Conservation (phyloP, 2,113 vertebrate genomes). For the Solea solea region DNA sequence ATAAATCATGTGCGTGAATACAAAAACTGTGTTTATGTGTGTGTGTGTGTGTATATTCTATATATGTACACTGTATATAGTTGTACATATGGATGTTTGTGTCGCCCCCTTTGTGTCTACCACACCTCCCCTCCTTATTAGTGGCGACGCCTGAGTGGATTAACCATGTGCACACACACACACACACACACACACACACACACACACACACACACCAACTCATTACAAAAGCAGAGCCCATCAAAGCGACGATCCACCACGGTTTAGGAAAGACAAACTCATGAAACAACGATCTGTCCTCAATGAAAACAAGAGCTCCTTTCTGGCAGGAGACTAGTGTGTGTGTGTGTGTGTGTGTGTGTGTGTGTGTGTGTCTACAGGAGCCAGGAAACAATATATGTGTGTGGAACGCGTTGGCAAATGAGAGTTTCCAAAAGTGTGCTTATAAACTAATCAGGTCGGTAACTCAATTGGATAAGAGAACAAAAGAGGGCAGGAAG, state of each 20-base stretch:
- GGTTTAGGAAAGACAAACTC: conserved; percentile 66
- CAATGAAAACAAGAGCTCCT: conserved; percentile 62
- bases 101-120: conserved; percentile 53
- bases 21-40: background rate
- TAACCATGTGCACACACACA: conserved; percentile 45
- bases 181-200: conserved; percentile 9
- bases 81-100: conserved; percentile 38
- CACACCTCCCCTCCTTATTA: conserved; percentile 72
- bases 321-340: conserved; percentile 30
- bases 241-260: conserved; percentile 60
- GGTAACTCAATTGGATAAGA: conserved; percentile 12
- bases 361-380: background rate
- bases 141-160: conserved; percentile 71
- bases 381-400: too few species aligned
- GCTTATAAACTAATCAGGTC: background rate
- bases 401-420: too few species aligned
- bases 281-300: conserved; percentile 61
- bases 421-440: too few species aligned
- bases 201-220: conserved; percentile 18
- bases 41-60: conserved; percentile 18
- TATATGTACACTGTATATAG: conserved; percentile 8
- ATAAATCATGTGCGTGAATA: too few species aligned
- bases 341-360: conserved; percentile 17
- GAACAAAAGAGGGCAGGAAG: background rate
- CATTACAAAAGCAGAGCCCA: conserved; percentile 43